These are phyloP conservation scores for Mus spicilegus DNA, from an alignment of 2,113 vertebrate genomes.

Conservation along the genomic window DNA sequence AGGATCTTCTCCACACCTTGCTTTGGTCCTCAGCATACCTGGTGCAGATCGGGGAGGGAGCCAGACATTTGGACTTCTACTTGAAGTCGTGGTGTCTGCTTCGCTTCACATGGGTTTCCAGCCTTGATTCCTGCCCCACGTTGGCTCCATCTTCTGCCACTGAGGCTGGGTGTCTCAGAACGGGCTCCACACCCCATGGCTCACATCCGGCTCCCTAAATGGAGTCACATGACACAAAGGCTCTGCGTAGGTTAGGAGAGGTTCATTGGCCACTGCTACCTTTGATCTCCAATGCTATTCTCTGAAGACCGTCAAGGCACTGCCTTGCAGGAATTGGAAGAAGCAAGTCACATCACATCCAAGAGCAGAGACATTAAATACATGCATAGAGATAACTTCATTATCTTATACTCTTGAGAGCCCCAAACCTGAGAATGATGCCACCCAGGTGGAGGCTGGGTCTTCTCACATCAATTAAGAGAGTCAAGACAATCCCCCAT, in stretches of 20 bases:
- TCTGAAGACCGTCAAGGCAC: not conserved
- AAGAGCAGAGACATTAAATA: not conserved
- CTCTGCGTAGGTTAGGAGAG: not conserved
- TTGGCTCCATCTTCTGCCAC: not conserved
- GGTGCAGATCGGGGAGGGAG: rapidly evolving
- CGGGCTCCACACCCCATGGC: rapidly evolving
- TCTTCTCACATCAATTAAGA: too few relatives aligned
- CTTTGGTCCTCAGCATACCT: rapidly evolving
- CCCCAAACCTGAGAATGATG: not conserved
- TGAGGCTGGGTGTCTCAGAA: not conserved
- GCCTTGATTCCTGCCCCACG: rapidly evolving
- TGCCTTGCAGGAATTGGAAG: not conserved
- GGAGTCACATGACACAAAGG: too few relatives aligned
- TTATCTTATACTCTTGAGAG: not conserved
- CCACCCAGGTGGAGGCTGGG: not conserved
- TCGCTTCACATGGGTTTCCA: rapidly evolving
- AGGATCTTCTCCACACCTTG: rapidly evolving
- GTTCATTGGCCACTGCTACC: not conserved
- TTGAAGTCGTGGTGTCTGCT: rapidly evolving
- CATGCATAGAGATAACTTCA: not conserved
- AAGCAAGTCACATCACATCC: too few relatives aligned
- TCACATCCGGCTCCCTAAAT: too few relatives aligned
- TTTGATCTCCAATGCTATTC: not conserved
- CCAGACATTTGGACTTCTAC: too few relatives aligned
- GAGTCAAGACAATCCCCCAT: not conserved